A percentile compares a stretch with the other conserved stretches of the same genome.
phyloP scores from a whole-genome alignment of 53 echinoderm and acorn worm genomes.

The Glandiceps talaboti region DNA sequence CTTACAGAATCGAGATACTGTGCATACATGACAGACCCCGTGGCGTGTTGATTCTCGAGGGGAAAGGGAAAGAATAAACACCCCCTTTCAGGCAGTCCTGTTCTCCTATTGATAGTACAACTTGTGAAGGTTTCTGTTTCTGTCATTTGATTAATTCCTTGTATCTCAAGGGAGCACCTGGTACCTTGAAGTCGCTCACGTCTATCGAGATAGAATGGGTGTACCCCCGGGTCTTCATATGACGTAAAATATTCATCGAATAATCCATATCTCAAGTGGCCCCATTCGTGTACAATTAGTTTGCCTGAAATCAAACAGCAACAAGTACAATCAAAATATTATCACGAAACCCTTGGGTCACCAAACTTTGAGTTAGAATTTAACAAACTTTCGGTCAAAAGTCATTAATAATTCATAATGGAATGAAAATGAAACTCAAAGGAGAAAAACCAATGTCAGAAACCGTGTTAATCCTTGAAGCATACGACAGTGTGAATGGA shows the following conservation, averaged over 20 bases:
- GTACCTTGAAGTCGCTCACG: not conserved
- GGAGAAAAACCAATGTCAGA: too few species aligned
- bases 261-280: not conserved
- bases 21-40: conserved; percentile 26
- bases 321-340: too few species aligned
- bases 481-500: too few species aligned
- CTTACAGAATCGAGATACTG: conserved; percentile 21
- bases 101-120: not conserved
- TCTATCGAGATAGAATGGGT: not conserved
- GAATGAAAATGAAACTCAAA: too few species aligned
- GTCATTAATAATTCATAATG: too few species aligned
- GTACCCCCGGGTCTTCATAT: not conserved
- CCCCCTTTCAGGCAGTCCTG: not conserved
- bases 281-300: not conserved
- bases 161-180: not conserved
- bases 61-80: conserved; percentile 15
- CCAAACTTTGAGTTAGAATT: too few species aligned
- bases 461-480: too few species aligned
- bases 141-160: not conserved
- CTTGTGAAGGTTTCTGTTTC: not conserved
- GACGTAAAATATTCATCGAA: not conserved
- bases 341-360: too few species aligned
- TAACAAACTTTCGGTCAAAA: too few species aligned
- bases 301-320: too few species aligned
- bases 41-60: conserved; percentile 4